Conservation (phyloP, 2,797 vertebrate species). For the Schizopygopsis pylzovi region DNA sequence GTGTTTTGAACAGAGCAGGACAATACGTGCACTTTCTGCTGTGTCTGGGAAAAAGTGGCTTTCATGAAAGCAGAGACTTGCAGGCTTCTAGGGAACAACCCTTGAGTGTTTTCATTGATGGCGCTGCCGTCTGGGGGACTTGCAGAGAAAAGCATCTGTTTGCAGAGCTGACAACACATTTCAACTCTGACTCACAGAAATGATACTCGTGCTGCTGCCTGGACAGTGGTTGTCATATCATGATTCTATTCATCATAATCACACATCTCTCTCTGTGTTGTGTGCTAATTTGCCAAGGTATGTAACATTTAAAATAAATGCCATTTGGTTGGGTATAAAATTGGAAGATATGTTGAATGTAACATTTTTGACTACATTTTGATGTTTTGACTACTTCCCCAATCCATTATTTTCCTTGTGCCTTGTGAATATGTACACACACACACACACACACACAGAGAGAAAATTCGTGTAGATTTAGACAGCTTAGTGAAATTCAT, state of each 20-base stretch:
- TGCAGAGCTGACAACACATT: background rate
- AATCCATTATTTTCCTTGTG: background rate
- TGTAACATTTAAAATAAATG: background rate
- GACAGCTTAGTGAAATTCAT: background rate
- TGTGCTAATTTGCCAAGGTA: background rate
- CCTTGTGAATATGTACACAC: background rate
- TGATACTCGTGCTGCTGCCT: background rate
- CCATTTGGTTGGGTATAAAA: background rate
- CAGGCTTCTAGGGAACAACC: slow-evolving; percentile 30
- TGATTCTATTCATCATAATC: background rate
- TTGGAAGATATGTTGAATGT: background rate
- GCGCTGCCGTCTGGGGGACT: background rate
- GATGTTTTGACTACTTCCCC: background rate
- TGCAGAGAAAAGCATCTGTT: slow-evolving; percentile 22
- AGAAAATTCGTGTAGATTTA: background rate
- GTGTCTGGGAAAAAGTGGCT: slow-evolving; percentile 42
- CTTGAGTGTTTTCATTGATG: slow-evolving; percentile 28
- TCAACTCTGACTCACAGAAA: slow-evolving; percentile 17
- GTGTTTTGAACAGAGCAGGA: slow-evolving; percentile 24
- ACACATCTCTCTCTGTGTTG: background rate
- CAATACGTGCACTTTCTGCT: slow-evolving; percentile 36
- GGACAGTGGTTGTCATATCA: background rate
- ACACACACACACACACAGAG: background rate
- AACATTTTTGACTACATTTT: background rate
- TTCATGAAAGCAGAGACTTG: slow-evolving; percentile 39